Evolutionary conservation across 1,140 invertebrate species (phyloP), one percentile per base, ranked within the genome.

Genomic region (Mycetomoellerius zeteki): DNA sequence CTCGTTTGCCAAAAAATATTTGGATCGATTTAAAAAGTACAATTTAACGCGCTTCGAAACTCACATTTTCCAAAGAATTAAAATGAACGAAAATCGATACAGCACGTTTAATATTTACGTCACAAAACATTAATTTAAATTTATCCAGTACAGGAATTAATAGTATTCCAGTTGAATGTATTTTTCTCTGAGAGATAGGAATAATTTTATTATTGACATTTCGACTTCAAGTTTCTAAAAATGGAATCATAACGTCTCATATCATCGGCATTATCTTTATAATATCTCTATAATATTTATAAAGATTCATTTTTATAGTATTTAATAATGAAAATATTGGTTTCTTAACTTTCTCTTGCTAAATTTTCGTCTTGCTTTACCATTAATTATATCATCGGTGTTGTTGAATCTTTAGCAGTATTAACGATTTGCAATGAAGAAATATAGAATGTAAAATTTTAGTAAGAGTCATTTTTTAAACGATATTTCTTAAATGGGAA

Each of bases 381-480:
- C 37, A 43, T 43, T 43, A 1, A 43, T 43, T 10, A 43, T 43
- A 43, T 37, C 33, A 37, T 1, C 33, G 33, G 3, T 60, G 8
- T 3, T 80, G n/a, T 54, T 71, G 10, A 56, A 54, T 54, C 16
- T 71, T 85, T 0, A 21, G 6, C 4, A 64, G 27, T 54, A 58
- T 50, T 80, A 43, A 33, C 8, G 50, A 81, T 50, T 24, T 52
- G n/a, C 16, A 5, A 60, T 43, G 16, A 58, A 33, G 47, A 47
- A 72, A 64, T 64, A 43, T 65, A 47, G n/a, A 64, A 72, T 54
- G 21, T 69, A 86, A 82, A 7, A 71, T 82, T 82, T 76, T 65
- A 65, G 21, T 62, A 50, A 87, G 62, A 16, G 16, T 87, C 64
- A 37, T 76, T 85, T n/a, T n/a, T n/a, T n/a, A n/a, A 43, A 85